phyloP scores from a whole-genome alignment of 2,113 vertebrate species.

The Cercopithecus mona region DNA sequence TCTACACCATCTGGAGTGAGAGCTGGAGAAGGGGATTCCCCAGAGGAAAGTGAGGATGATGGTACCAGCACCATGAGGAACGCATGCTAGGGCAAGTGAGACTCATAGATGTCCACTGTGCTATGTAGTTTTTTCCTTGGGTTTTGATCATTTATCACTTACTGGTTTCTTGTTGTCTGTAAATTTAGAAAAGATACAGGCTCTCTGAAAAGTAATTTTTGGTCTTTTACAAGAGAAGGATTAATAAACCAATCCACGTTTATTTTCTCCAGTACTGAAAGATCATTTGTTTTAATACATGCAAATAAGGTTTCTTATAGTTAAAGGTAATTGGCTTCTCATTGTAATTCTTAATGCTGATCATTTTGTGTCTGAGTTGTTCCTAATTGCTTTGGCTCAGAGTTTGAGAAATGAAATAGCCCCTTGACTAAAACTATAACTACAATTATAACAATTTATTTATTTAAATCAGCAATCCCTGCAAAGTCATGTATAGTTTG shows the following conservation, averaged over 20 bases:
- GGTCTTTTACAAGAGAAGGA: conserved; percentile 37
- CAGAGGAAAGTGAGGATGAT: background rate
- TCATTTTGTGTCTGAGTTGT: conserved; percentile 54
- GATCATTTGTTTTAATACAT: conserved; percentile 54
- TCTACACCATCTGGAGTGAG: background rate
- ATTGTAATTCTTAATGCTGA: conserved; percentile 41
- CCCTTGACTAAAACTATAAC: background rate
- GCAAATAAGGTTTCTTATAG: conserved; percentile 15
- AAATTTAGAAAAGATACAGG: background rate
- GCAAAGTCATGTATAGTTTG: conserved; percentile 27
- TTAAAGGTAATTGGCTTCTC: conserved; percentile 55
- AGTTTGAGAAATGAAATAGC: conserved; percentile 31
- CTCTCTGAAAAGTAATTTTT: conserved; percentile 40
- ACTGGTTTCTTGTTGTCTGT: background rate
- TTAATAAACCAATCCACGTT: conserved; percentile 14
- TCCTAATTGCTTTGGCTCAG: conserved; percentile 14
- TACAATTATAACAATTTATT: background rate
- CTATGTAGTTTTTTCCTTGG: background rate
- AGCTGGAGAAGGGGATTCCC: background rate
- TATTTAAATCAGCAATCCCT: conserved; percentile 20
- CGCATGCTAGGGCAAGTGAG: background rate
- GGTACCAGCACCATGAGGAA: background rate
- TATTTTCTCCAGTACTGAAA: conserved; percentile 45
- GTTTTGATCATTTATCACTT: background rate
- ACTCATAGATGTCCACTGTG: background rate